Evolutionary conservation across 1,140 invertebrate genomes (phyloP).

Genomic region (Akabosia matsudoensis): DNA sequence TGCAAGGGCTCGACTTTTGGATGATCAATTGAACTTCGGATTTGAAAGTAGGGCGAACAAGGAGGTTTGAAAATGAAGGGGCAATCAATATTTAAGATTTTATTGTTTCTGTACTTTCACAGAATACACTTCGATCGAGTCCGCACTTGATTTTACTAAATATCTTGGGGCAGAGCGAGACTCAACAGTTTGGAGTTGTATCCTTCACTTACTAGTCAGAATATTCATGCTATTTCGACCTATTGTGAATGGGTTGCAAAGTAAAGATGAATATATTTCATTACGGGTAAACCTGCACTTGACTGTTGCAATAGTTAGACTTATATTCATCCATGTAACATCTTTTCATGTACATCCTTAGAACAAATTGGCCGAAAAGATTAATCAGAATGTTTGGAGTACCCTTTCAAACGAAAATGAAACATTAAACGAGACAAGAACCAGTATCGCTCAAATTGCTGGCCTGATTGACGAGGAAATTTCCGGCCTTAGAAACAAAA

Average conservation of each 20-base stretch:
- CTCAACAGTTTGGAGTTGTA: neutral
- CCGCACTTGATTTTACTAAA: neutral
- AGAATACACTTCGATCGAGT: neutral
- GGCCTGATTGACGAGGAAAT: too few relatives aligned
- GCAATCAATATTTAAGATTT: too few relatives aligned
- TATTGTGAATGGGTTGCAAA: neutral
- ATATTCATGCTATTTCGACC: neutral
- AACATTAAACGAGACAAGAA: too few relatives aligned
- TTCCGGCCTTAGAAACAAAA: too few relatives aligned
- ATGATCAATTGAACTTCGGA: slow-evolving; percentile 38
- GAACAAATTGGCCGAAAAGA: neutral
- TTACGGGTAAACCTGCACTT: neutral
- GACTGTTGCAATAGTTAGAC: neutral
- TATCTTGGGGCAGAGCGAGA: neutral
- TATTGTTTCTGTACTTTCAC: too few relatives aligned
- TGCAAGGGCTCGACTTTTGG: slow-evolving; percentile 28
- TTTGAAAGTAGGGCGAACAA: too few relatives aligned
- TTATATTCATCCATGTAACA: neutral
- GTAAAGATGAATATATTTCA: neutral
- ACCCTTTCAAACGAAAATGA: too few relatives aligned
- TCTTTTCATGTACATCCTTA: neutral
- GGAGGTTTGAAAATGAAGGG: too few relatives aligned
- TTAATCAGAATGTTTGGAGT: too few relatives aligned
- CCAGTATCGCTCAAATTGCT: too few relatives aligned
- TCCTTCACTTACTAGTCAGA: neutral